Evolutionary conservation across 2,888 invertebrate genomes (phyloP).

Genomic region (Unio pictorum): DNA sequence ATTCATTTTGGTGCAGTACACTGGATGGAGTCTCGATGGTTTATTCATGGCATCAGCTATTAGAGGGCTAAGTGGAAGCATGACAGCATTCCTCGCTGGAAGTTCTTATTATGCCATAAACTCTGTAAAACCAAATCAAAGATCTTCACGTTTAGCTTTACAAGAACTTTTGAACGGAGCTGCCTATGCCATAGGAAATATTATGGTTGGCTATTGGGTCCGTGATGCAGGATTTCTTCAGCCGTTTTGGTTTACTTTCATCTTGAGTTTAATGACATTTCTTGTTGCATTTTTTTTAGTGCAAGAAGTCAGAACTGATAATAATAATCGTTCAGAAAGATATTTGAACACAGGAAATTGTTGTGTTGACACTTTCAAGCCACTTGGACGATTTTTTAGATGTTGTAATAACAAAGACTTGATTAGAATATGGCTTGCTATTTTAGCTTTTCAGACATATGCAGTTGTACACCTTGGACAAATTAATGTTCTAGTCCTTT

Average conservation of each 20-base stretch:
- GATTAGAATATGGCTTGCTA: constrained; percentile 67
- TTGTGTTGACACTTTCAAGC: constrained; percentile 58
- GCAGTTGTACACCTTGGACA: constrained; percentile 70
- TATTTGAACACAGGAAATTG: constrained; percentile 48
- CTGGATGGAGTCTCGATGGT: constrained; percentile 63
- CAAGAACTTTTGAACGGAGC: constrained; percentile 64
- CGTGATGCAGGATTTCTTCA: constrained; percentile 61
- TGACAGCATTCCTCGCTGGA: constrained; percentile 63
- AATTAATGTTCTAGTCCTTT: constrained; percentile 66
- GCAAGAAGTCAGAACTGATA: constrained; percentile 44
- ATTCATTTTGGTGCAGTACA: constrained; percentile 60
- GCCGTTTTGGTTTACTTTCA: constrained; percentile 67
- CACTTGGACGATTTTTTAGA: constrained; percentile 57
- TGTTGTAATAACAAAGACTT: constrained; percentile 58
- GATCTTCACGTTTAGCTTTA: constrained; percentile 56
- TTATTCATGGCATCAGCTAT: constrained; percentile 65
- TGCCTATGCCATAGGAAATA: constrained; percentile 62
- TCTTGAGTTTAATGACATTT: constrained; percentile 58
- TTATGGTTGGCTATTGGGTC: constrained; percentile 66
- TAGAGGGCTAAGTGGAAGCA: constrained; percentile 62
- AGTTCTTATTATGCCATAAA: constrained; percentile 63
- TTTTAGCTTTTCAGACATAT: constrained; percentile 68
- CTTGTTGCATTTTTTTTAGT: constrained; percentile 65
- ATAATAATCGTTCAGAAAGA: constrained; percentile 18
- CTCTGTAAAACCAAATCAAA: constrained; percentile 51